A percentile compares a stretch with the other conserved stretches of the same genome.
Conservation (phyloP, 2,888 invertebrate species). For the Omphaloscelis lunosa region DNA sequence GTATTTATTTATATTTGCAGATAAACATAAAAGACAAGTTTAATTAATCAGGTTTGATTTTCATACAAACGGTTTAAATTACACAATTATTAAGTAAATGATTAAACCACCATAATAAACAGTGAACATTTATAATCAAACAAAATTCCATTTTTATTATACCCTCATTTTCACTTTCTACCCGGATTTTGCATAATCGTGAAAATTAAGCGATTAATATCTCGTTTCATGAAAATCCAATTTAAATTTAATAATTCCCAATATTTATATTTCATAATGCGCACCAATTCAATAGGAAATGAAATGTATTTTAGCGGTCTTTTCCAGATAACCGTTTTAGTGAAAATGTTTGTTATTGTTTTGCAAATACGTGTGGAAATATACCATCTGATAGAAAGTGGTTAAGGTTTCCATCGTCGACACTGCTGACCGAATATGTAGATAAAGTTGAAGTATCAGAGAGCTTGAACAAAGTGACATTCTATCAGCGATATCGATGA, state of each 20-base stretch:
- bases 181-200: conserved; percentile 2
- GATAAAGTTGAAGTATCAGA: too few species aligned
- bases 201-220: conserved; percentile 23
- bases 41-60: not conserved
- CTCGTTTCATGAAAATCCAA: not conserved
- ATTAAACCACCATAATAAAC: not conserved
- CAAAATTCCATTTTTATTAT: too few species aligned
- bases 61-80: not conserved
- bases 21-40: too few species aligned
- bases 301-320: not conserved
- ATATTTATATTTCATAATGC: conserved; percentile 2
- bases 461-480: too few species aligned
- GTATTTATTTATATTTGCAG: too few species aligned
- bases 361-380: not conserved
- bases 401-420: too few species aligned
- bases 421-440: too few species aligned
- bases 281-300: not conserved
- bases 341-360: not conserved
- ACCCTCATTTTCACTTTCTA: not conserved
- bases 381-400: not conserved
- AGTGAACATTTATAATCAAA: conserved; percentile 23
- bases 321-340: not conserved
- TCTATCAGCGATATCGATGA: too few species aligned
- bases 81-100: not conserved
- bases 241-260: too few species aligned